Conservation (phyloP, 1,140 invertebrate genomes). For the Leptopilina clavipes region DNA sequence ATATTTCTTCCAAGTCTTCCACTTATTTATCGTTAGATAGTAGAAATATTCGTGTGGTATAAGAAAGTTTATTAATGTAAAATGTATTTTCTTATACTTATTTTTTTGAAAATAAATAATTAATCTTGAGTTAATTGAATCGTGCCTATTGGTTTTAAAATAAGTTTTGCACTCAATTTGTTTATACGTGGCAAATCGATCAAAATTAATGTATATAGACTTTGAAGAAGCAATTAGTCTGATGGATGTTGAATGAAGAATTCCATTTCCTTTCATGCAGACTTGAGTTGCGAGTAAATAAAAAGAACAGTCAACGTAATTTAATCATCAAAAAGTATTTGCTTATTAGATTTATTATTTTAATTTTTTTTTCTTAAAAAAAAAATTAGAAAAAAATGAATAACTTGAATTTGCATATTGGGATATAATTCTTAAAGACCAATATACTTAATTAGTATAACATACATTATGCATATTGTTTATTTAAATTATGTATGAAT, state of each 20-base stretch:
- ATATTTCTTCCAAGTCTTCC: background rate
- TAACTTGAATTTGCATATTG: too few species aligned
- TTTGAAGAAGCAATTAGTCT: slow-evolving; percentile 14
- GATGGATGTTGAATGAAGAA: background rate
- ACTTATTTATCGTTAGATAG: background rate
- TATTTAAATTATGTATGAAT: too few species aligned
- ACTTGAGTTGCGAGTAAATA: slow-evolving; percentile 13
- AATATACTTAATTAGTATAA: too few species aligned
- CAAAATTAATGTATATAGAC: background rate
- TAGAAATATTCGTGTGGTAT: background rate
- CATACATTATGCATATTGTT: too few species aligned
- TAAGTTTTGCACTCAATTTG: background rate
- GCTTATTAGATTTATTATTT: background rate
- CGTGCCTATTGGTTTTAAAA: background rate
- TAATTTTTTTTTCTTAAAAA: background rate
- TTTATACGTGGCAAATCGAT: background rate
- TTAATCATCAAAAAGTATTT: background rate
- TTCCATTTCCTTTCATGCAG: background rate
- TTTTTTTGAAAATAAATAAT: background rate
- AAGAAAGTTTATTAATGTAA: background rate
- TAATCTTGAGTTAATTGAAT: background rate
- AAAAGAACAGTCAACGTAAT: background rate
- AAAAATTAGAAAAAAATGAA: too few species aligned
- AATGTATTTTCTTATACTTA: background rate
- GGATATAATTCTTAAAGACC: too few species aligned